Conservation (phyloP, 2,888 invertebrate species). For the Leptinotarsa rubiginosa region DNA sequence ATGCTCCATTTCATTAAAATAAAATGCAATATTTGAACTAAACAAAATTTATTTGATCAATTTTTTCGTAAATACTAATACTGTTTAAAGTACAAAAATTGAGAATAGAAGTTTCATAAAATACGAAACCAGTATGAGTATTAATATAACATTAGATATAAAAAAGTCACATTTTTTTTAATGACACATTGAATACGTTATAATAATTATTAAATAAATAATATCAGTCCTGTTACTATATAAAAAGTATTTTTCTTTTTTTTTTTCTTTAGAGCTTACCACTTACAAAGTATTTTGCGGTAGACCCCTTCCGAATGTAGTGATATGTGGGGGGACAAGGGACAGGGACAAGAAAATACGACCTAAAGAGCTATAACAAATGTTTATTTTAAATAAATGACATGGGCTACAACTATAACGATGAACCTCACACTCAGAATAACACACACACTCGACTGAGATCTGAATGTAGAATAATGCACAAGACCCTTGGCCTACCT, state of each 20-base stretch:
- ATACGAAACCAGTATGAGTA: constrained; percentile 62
- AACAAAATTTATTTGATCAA: constrained; percentile 63
- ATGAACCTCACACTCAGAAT: constrained; percentile 60
- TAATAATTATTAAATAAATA: constrained; percentile 56
- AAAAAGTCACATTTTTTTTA: constrained; percentile 56
- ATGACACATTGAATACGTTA: constrained; percentile 55
- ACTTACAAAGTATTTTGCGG: constrained; percentile 55
- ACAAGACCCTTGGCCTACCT: constrained; percentile 68
- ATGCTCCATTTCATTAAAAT: constrained; percentile 21
- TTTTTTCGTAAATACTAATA: constrained; percentile 63
- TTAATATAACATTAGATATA: constrained; percentile 59
- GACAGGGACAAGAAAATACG: constrained; percentile 60
- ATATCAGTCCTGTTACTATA: constrained; percentile 59
- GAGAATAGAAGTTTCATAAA: constrained; percentile 58
- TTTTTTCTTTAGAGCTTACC: constrained; percentile 48
- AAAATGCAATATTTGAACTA: constrained; percentile 52
- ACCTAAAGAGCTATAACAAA: constrained; percentile 65
- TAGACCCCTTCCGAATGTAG: constrained; percentile 49
- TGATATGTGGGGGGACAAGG: constrained; percentile 62
- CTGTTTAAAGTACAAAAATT: constrained; percentile 66
- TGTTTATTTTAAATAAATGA: constrained; percentile 65
- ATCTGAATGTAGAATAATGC: constrained; percentile 66
- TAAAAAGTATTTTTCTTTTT: constrained; percentile 54
- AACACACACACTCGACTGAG: constrained; percentile 63
- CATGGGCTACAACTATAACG: constrained; percentile 64